Conservation (phyloP, 2,888 invertebrate genomes). For the Sinotaia quadrata region DNA sequence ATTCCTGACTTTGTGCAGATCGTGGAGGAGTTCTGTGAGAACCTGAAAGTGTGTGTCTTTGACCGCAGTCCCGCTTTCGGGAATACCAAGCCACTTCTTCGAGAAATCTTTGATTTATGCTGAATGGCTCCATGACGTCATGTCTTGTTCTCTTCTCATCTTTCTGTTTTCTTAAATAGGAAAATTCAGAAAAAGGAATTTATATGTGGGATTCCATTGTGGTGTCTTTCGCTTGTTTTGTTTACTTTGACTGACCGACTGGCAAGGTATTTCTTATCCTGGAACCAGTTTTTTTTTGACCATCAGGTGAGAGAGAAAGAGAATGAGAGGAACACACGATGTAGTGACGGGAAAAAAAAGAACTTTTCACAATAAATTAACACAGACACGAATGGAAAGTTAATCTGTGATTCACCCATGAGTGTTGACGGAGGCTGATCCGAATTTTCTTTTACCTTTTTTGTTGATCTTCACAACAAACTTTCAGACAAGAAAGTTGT, state of each 20-base stretch:
- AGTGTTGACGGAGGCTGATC: too few species aligned
- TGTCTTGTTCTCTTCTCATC: not conserved
- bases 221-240: not conserved
- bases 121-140: not conserved
- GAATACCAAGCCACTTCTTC: conserved; percentile 54
- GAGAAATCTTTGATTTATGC: conserved; percentile 57
- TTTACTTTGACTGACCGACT: too few species aligned
- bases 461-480: too few species aligned
- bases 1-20: conserved; percentile 59
- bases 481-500: too few species aligned
- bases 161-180: not conserved
- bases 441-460: too few species aligned
- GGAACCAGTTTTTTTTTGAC: too few species aligned
- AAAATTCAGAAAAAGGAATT: not conserved
- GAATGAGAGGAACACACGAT: not conserved
- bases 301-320: not conserved
- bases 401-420: too few species aligned
- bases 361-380: too few species aligned
- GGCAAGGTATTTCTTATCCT: too few species aligned
- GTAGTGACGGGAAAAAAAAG: not conserved
- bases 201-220: not conserved
- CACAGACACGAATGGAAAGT: too few species aligned
- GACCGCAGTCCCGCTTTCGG: conserved; percentile 44
- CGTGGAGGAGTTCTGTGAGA: conserved; percentile 54
- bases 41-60: conserved; percentile 48